phyloP scores from a whole-genome alignment of 2,797 vertebrate species.

The Aldrovandia affinis region DNA sequence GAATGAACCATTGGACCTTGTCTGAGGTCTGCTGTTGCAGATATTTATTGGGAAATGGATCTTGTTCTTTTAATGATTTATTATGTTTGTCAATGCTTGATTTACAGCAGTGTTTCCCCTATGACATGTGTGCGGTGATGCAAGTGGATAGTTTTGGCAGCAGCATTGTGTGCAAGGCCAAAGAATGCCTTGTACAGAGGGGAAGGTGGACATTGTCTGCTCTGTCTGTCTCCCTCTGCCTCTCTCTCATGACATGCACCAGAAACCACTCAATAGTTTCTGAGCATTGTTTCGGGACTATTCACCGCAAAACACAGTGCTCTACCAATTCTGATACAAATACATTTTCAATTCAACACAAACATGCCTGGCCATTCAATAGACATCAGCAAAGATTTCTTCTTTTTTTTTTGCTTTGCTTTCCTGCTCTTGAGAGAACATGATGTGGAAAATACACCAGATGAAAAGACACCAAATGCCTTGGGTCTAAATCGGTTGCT shows the following conservation, averaged over 20 bases:
- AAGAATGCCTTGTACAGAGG: neutral
- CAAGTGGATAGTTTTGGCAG: neutral
- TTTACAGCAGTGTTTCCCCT: neutral
- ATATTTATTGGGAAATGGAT: slow-evolving; percentile 5
- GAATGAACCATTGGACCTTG: neutral
- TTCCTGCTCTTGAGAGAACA: neutral
- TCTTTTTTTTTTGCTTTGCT: neutral
- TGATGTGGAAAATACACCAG: neutral
- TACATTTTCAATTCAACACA: neutral
- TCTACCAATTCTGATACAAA: neutral
- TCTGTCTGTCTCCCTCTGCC: neutral
- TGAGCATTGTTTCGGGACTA: neutral
- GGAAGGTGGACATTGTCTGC: neutral
- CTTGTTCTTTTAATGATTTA: neutral
- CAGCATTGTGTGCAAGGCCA: neutral
- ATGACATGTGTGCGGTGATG: neutral
- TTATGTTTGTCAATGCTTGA: neutral
- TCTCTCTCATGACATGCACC: neutral
- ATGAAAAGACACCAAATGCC: no score
- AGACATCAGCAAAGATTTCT: neutral
- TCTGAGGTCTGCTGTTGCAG: neutral
- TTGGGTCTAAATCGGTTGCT: neutral
- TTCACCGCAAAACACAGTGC: neutral
- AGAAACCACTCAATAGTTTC: neutral
- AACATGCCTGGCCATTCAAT: neutral